Evolutionary conservation across 2,797 vertebrate genomes (phyloP), one percentile per base, ranked within the genome.

Genomic region (Nannoperca australis): DNA sequence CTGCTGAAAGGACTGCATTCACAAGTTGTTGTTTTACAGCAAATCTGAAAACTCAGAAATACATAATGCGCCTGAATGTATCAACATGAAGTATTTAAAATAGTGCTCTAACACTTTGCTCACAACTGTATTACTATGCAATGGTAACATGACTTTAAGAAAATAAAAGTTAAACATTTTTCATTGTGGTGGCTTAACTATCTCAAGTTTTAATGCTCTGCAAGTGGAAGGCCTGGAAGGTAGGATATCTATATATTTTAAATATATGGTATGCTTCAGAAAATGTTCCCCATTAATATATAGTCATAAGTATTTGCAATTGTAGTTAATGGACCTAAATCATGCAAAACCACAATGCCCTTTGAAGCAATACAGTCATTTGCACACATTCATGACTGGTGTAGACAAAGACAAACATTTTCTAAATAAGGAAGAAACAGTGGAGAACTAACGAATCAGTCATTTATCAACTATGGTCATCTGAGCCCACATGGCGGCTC

Each of bases 321-420:
- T 53, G 2, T 49, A 59, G 4, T 59, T 18, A n/a, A 50, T 10
- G 1, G 1, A 20, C 2, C 14, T 27, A 61, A 49, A 65, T 44
- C 2, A 24, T 20, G 12, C 13, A 45, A 50, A 20, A 27, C 6
- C 34, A 49, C 6, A 42, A 22, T 18, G 1, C 3, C 22, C 13
- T 45, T 51, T 12, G 1, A 64, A 30, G 8, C n/a, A 24, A 34
- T 7, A 45, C 12, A 40, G 85, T 70, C 27, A 49, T 30, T 54
- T 10, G 51, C 47, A 76, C 70, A 70, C 56, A 53, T 49, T 36
- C 10, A 68, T 30, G 9, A 68, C 22, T 40, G 44, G 2, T 40
- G 74, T 3, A 5, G 14, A 64, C 12, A 20, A 76, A 70, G n/a
- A 15, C 22, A 58, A 42, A 42, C 7, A 38, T 17, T 38, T 32